These are phyloP conservation scores for Adela reaumurella DNA, from an alignment of 2,888 invertebrate genomes.

Conservation along the genomic window DNA sequence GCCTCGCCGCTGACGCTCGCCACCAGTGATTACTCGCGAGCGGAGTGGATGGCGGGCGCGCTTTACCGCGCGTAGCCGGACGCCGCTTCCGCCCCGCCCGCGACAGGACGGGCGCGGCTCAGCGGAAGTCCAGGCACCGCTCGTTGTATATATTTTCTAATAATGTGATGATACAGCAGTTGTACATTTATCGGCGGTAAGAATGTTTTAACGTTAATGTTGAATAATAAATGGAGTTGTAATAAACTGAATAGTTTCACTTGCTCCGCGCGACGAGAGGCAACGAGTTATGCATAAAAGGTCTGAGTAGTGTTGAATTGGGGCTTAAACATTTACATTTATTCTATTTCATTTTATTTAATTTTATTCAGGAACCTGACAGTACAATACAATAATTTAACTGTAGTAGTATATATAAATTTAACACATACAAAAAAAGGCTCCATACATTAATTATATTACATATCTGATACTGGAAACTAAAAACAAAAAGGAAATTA, in stretches of 20 bases:
- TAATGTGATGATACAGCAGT: neutral
- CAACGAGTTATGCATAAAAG: no score
- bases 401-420: no score
- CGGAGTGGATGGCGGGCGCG: slow-evolving; percentile 44
- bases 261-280: no score
- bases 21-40: slow-evolving; percentile 37
- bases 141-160: neutral
- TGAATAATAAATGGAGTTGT: neutral
- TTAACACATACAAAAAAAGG: no score
- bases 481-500: no score
- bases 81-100: neutral
- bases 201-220: neutral
- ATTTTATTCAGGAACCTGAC: no score
- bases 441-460: no score
- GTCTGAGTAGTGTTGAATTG: no score
- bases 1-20: slow-evolving; percentile 40
- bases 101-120: neutral
- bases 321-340: no score
- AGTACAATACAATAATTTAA: no score
- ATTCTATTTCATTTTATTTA: no score
- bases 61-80: slow-evolving; percentile 36
- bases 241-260: neutral
- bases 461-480: no score
- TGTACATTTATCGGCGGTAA: neutral
- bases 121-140: neutral